These are phyloP conservation scores for Nyctalus aviator DNA, from an alignment of 2,797 vertebrate genomes.

Conservation along the genomic window DNA sequence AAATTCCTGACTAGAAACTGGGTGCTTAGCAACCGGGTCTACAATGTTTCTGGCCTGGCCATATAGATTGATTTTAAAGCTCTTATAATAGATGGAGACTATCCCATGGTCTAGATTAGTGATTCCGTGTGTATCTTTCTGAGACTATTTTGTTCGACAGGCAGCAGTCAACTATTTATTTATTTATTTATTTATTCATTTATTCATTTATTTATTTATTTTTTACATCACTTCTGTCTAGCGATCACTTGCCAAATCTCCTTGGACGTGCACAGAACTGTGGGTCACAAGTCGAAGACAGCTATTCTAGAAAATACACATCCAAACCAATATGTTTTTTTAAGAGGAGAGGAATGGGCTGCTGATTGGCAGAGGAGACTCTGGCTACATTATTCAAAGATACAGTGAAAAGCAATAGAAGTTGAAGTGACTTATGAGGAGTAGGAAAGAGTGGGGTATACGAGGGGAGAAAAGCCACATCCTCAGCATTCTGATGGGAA, in stretches of 20 bases:
- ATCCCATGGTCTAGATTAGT: slow-evolving; percentile 64
- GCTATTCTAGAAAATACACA: slow-evolving; percentile 36
- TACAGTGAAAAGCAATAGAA: not conserved
- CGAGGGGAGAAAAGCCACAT: not conserved
- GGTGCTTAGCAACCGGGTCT: slow-evolving; percentile 68
- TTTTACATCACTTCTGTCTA: not conserved
- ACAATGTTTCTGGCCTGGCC: slow-evolving; percentile 65
- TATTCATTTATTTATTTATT: not conserved
- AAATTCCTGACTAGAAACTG: slow-evolving; percentile 56
- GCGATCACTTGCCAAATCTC: not conserved
- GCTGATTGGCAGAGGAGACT: not conserved
- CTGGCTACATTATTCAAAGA: slow-evolving; percentile 13
- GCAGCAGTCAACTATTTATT: slow-evolving; percentile 16
- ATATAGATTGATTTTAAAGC: slow-evolving; percentile 69
- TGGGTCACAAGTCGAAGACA: not conserved
- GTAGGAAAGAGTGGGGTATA: not conserved
- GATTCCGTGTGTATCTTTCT: slow-evolving; percentile 56
- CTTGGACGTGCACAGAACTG: not conserved
- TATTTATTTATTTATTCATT: not conserved
- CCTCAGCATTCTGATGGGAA: not conserved
- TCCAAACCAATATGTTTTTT: not conserved
- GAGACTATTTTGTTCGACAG: slow-evolving; percentile 51
- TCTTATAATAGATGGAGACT: slow-evolving; percentile 71
- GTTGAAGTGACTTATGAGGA: not conserved
- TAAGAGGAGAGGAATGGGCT: not conserved